Conservation (phyloP, 2,797 vertebrate genomes). For the Betta splendens region DNA sequence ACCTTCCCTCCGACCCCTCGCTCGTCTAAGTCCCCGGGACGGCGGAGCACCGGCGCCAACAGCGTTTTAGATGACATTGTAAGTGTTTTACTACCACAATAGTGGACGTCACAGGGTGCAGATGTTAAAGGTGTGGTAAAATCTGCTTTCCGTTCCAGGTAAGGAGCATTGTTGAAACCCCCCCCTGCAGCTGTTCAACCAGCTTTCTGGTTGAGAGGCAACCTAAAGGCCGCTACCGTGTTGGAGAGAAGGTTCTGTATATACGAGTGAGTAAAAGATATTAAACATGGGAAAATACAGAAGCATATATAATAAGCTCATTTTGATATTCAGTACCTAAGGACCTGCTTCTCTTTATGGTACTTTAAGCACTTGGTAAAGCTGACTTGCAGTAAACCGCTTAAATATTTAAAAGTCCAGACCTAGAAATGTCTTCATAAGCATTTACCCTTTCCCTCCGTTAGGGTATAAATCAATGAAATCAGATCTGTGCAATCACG, state of each 20-base stretch:
- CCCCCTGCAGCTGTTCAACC: constrained; percentile 89
- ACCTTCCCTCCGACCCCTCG: constrained; percentile 37
- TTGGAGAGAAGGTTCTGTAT: constrained; percentile 91
- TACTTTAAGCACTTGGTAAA: no score
- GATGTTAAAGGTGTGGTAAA: neutral
- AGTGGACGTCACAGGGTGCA: neutral
- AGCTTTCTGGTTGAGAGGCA: constrained; percentile 93
- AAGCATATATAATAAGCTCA: no score
- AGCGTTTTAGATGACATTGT: constrained; percentile 91
- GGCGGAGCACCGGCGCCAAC: constrained; percentile 78
- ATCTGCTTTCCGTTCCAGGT: constrained; percentile 78
- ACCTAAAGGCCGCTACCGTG: constrained; percentile 92
- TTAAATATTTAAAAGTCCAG: neutral
- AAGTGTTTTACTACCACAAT: constrained; percentile 49
- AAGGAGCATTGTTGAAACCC: constrained; percentile 90
- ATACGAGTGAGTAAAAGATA: constrained; percentile 69
- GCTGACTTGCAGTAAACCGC: no score
- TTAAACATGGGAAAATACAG: neutral
- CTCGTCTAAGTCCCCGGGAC: constrained; percentile 66
- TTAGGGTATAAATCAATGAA: no score
- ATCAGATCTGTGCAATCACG: no score
- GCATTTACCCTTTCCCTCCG: no score
- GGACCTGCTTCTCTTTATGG: neutral
- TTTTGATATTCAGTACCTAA: no score
- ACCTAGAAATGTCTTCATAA: neutral